phyloP scores from a whole-genome alignment of 2,113 vertebrate genomes.

The Columbina picui region DNA sequence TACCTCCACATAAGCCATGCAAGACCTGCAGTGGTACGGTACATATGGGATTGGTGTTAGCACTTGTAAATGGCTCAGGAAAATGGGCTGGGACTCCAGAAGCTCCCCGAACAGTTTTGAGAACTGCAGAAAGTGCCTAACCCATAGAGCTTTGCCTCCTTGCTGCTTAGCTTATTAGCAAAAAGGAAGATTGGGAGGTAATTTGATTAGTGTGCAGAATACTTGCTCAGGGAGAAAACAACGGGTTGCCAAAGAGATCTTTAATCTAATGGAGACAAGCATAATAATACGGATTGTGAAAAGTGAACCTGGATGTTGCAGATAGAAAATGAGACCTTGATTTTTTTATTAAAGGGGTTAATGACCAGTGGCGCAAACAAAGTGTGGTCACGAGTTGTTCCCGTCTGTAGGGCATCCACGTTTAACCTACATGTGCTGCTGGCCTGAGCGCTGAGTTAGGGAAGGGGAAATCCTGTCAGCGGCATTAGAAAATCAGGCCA shows the following conservation, averaged over 20 bases:
- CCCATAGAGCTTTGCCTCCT: neutral
- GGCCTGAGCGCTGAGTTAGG: neutral
- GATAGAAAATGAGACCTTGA: neutral
- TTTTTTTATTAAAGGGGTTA: neutral
- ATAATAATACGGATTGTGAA: neutral
- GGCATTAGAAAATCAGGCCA: neutral
- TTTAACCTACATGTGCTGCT: neutral
- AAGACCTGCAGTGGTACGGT: neutral
- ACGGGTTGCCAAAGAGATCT: constrained; percentile 40
- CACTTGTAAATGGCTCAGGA: neutral
- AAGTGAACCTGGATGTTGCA: neutral
- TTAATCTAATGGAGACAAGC: constrained; percentile 22
- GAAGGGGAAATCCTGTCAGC: neutral
- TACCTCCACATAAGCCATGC: neutral
- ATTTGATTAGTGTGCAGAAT: constrained; percentile 34
- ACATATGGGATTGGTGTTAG: neutral
- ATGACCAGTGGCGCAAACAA: neutral
- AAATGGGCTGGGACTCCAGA: neutral
- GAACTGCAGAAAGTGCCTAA: neutral
- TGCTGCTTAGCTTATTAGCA: constrained; percentile 10
- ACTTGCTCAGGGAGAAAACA: constrained; percentile 19
- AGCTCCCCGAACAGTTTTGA: neutral
- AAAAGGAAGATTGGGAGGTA: constrained; percentile 3
- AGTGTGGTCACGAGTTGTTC: neutral
- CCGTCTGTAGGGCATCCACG: accelerated